Base-by-base conservation (phyloP, 2,113 vertebrate genomes). In the Brienomyrus brachyistius region DNA sequence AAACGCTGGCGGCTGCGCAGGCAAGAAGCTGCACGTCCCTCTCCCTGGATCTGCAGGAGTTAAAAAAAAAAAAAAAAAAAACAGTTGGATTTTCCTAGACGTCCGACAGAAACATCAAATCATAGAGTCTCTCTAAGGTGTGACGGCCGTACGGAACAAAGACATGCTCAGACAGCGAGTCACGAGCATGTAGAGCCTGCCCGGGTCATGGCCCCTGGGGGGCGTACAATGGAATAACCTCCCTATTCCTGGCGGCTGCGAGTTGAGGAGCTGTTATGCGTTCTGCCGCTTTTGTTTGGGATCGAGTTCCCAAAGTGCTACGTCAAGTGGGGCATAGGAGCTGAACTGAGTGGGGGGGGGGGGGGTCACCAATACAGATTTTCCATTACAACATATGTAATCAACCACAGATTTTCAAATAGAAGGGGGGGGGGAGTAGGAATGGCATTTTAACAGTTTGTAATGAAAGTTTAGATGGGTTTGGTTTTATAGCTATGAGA, bases 371-470 rank as follows among this genome's bases (percentile, higher is more conserved):
- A 35, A 40, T 21, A 56, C 50, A 87, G 11, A 54, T 35, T 87
- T 87, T 87, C 85, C 85, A 54, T 86, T 86, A 86, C 47, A 50
- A 17, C 15, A 82, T 84, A 87, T 54, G n/a, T 54, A 87, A 54
- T 54, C 51, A 87, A 52, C n/a, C 51, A 87, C 31, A 87, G 51
- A 84, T 21, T 23, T 84, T 45, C 21, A 48, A 40, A 40, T 40
- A 40, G 40, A 40, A 31, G 50, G 13, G 27, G 84, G 50, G 13
- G 27, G 84, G 85, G 40, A 54, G 31, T 31, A 54, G 23, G 23
- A 77, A 40, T 35, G 27, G 13, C 11, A 77, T 77, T 84, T 84
- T 48, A 84, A 84, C 80, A 84, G 80, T 47, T 84, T 19, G 45
- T 48, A 84, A 84, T 84, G 82, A 84, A 84, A 84, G 9, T 48